phyloP scores from a whole-genome alignment of 2,888 invertebrate species.

The Limnephilus marmoratus region DNA sequence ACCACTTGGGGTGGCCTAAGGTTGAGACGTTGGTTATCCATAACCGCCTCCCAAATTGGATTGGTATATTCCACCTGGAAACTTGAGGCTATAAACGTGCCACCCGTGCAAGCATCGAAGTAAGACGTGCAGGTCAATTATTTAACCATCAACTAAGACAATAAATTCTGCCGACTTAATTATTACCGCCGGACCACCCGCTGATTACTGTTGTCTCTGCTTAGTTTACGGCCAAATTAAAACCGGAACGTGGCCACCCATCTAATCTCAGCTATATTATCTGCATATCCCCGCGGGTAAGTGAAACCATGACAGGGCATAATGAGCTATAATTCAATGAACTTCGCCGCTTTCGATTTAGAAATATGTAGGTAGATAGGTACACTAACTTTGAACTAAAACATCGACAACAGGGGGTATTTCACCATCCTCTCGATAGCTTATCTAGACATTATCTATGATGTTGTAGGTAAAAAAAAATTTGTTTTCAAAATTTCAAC shows the following conservation, averaged over 20 bases:
- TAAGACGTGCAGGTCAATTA: background rate
- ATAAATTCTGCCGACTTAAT: background rate
- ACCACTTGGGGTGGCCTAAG: too few relatives aligned
- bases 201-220: conserved; percentile 8
- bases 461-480: too few relatives aligned
- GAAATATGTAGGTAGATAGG: background rate
- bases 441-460: too few relatives aligned
- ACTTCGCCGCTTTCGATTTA: background rate
- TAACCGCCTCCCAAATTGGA: too few relatives aligned
- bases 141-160: background rate
- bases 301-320: conserved; percentile 31
- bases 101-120: background rate
- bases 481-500: too few relatives aligned
- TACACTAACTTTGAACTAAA: background rate
- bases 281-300: background rate
- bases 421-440: too few relatives aligned
- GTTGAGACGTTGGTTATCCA: too few relatives aligned
- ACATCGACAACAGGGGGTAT: too few relatives aligned
- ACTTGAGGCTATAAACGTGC: background rate
- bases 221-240: background rate
- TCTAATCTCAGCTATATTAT: background rate
- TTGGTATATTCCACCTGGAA: background rate
- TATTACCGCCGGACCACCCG: background rate
- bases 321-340: conserved; percentile 25
- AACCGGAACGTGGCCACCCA: background rate